Evolutionary conservation across 2,888 invertebrate genomes (phyloP), one percentile per base, ranked within the genome.

Genomic region (Melieria picta): DNA sequence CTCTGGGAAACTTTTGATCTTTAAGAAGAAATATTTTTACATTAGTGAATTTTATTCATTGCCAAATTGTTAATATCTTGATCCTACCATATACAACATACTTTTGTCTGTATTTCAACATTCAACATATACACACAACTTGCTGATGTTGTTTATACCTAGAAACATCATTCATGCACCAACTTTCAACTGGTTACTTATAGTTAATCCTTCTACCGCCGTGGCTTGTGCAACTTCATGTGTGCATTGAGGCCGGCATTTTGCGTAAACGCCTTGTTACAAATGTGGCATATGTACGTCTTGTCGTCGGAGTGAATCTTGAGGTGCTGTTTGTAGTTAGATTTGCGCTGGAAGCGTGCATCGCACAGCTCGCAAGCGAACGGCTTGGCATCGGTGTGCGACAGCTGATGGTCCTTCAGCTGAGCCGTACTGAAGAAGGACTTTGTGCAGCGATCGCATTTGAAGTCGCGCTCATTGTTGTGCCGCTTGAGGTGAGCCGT

Each of bases 271-370:
- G 63, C 71, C 69, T 77, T 76, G 7, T 46, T 66, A 47, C 77
- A 79, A 62, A 76, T 72, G 43, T 65, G 69, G 63, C 78, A 78
- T n/a, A 69, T 58, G 60, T 77, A 76, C 11, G 74, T 46, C 55
- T 76, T 76, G 3, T 72, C 74, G 7, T 73, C 72, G 1, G 75
- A 73, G 61, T 80, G 79, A 55, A 77, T 72, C 60, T 80, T 83
- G 61, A 82, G 64, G 64, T 84, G 85, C 50, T 83, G 82, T n/a
- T 78, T 80, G 63, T 79, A 82, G 63, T 81, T 82, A 60, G 81
- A 80, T 66, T 79, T 82, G 11, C 82, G 79, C 48, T 79, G 72
- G 66, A 84, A 85, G 2, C 77, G 69, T 0, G 80, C 73, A 4
- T 72, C 68, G 45, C 84, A 85, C 5, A 79, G 50, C 4, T 78